Conservation (phyloP, 2,797 vertebrate genomes). For the Hyperoplus lanceolatus region DNA sequence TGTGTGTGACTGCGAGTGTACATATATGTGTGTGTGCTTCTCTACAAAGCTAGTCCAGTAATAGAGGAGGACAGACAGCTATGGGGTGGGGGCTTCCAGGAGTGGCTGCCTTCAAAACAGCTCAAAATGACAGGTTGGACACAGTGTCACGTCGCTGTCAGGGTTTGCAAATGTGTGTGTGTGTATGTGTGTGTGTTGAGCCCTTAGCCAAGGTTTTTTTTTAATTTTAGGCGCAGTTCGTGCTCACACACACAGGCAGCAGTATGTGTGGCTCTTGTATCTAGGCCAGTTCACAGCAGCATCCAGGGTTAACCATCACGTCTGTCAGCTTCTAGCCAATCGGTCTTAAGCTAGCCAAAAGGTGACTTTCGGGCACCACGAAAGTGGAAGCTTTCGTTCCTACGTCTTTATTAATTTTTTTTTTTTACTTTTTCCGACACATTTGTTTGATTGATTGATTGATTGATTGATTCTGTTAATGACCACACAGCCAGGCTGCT, state of each 20-base stretch:
- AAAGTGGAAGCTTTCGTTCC: no score
- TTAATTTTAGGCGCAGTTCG: slow-evolving; percentile 64
- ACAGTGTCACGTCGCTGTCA: slow-evolving; percentile 18
- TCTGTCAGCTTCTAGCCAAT: slow-evolving; percentile 38
- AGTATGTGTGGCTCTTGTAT: slow-evolving; percentile 48
- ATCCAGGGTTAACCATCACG: slow-evolving; percentile 31
- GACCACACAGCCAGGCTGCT: no score
- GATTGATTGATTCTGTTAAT: background rate
- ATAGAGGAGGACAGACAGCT: slow-evolving; percentile 73
- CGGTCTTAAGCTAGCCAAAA: slow-evolving; percentile 16
- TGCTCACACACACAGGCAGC: slow-evolving; percentile 24
- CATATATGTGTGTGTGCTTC: background rate
- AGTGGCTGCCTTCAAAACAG: slow-evolving; percentile 63
- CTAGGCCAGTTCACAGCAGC: slow-evolving; percentile 52
- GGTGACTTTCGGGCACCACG: slow-evolving; percentile 14
- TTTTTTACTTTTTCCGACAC: slow-evolving; percentile 12
- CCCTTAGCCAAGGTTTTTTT: slow-evolving; percentile 41
- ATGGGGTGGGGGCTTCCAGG: slow-evolving; percentile 61
- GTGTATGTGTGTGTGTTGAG: slow-evolving; percentile 17
- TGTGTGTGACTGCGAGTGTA: background rate
- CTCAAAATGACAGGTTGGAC: slow-evolving; percentile 72
- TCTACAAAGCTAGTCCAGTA: slow-evolving; percentile 35
- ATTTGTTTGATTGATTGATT: slow-evolving; percentile 22
- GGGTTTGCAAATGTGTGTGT: slow-evolving; percentile 11
- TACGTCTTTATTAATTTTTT: background rate